These are phyloP conservation scores for Drosophila cognata DNA, from an alignment of 2,888 invertebrate genomes.

Conservation along the genomic window DNA sequence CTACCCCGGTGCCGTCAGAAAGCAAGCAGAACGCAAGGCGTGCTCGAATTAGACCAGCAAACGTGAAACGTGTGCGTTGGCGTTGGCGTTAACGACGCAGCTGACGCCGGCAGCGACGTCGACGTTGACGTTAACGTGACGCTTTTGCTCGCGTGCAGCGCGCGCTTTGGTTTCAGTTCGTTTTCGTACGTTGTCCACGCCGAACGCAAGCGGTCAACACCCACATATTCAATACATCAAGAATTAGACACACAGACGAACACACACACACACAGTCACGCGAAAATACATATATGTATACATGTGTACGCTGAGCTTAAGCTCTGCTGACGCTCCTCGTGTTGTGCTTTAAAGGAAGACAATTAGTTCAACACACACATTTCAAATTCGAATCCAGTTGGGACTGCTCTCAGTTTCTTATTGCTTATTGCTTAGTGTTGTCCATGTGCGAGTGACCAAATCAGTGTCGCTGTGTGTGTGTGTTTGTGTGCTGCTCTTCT, in stretches of 20 bases:
- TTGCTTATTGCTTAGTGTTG: slow-evolving; percentile 6
- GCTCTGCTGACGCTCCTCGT: slow-evolving; percentile 18
- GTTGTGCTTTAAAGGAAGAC: slow-evolving; percentile 47
- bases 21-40: slow-evolving; percentile 27
- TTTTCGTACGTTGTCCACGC: slow-evolving; percentile 80
- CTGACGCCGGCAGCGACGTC: slow-evolving; percentile 48
- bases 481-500: slow-evolving; percentile 6
- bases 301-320: slow-evolving; percentile 13
- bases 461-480: slow-evolving; percentile 2
- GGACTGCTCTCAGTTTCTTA: slow-evolving; percentile 5
- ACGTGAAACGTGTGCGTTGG: slow-evolving; percentile 31
- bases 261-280: slow-evolving; percentile 20
- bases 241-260: slow-evolving; percentile 10
- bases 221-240: slow-evolving; percentile 42
- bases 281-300: slow-evolving; percentile 8
- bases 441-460: slow-evolving; percentile 1
- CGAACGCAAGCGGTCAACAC: slow-evolving; percentile 67
- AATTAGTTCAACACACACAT: slow-evolving; percentile 30
- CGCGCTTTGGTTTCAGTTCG: slow-evolving; percentile 80
- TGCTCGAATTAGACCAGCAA: not conserved
- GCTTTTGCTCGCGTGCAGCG: slow-evolving; percentile 76
- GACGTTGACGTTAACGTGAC: slow-evolving; percentile 51
- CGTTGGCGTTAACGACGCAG: slow-evolving; percentile 50
- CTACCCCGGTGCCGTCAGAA: slow-evolving; percentile 34
- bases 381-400: slow-evolving; percentile 26